Evolutionary conservation across 2,888 invertebrate species (phyloP), one percentile per base, ranked within the genome.

Genomic region (Brachyopa scutellaris): DNA sequence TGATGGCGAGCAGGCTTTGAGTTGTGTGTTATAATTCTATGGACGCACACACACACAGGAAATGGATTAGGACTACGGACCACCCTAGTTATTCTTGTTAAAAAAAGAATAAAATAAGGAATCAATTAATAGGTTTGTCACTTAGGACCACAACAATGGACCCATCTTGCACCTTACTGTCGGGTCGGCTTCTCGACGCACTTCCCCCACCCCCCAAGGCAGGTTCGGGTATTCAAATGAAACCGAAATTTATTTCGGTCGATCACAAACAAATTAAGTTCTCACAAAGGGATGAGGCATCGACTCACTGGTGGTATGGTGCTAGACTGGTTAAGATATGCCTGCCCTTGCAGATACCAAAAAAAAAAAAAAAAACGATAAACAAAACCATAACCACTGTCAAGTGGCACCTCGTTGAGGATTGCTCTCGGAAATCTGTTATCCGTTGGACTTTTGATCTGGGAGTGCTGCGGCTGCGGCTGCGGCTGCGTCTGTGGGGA

Each of bases 81-180:
- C 80, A 82, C 80, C 76, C 64, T 15, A 45, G 66, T 61, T 40
- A 36, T 49, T 31, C 64, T 40, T 9, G 77, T 45, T 62, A 64
- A 80, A 49, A 33, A 11, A 21, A 47, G 42, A 0, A 21, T 29
- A 26, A 38, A 62, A 33, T 26, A 13, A 74, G 31, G 47, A 70
- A 66, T 82, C 77, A 82, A 82, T 82, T 82, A 82, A 77, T 64
- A 70, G 53, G 61, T 53, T 64, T 59, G 70, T 61, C 61, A 77
- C 70, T 45, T n/a, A 57, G 33, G 55, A 53, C 19, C 76, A 59
- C 38, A 70, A 82, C 64, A 77, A 47, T 66, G 40, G 47, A 29
- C 33, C 59, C 33, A 33, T 17, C 21, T 38, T 64, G 51, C 80
- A 82, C 80, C 77, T 80, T 55, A 74, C 73, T 26, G 61, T 61